Evolutionary conservation across 2,797 vertebrate genomes (phyloP).

Genomic region (Onychomys leucogaster): DNA sequence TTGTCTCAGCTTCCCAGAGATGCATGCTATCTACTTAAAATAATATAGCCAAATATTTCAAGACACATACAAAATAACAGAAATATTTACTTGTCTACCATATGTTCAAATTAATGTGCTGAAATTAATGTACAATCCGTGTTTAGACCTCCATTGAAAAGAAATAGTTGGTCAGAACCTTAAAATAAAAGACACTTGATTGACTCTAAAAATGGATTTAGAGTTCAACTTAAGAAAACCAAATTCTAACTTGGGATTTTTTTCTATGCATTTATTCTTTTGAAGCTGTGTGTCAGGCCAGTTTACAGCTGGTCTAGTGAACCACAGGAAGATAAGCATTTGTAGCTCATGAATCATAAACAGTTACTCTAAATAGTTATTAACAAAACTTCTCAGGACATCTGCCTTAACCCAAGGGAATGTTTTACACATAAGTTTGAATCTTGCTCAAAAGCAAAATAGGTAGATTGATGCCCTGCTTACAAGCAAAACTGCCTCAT

Average conservation of each 20-base stretch:
- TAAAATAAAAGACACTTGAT: slow-evolving; percentile 68
- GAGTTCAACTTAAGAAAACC: slow-evolving; percentile 72
- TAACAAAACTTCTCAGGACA: slow-evolving; percentile 75
- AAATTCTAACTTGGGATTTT: slow-evolving; percentile 65
- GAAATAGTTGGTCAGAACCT: slow-evolving; percentile 32
- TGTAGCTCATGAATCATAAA: slow-evolving; percentile 81
- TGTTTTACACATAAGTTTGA: slow-evolving; percentile 74
- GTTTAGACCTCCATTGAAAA: slow-evolving; percentile 36
- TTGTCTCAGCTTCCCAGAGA: slow-evolving; percentile 42
- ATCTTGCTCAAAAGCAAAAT: slow-evolving; percentile 75
- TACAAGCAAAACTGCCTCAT: slow-evolving; percentile 70
- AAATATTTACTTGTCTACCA: slow-evolving; percentile 61
- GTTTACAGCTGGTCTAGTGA: slow-evolving; percentile 79
- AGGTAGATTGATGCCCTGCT: slow-evolving; percentile 70
- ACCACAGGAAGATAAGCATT: slow-evolving; percentile 71
- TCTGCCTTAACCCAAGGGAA: slow-evolving; percentile 72
- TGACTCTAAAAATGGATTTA: slow-evolving; percentile 28
- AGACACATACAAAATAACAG: slow-evolving; percentile 57
- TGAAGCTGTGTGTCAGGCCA: slow-evolving; percentile 73
- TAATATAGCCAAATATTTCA: slow-evolving; percentile 46
- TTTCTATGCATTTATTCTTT: slow-evolving; percentile 76
- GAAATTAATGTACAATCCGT: slow-evolving; percentile 58
- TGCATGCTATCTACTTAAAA: background rate
- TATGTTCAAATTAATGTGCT: slow-evolving; percentile 53
- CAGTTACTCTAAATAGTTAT: slow-evolving; percentile 78